These are phyloP conservation scores for Delphinus delphis DNA, from an alignment of 2,113 vertebrate genomes.

Conservation along the genomic window DNA sequence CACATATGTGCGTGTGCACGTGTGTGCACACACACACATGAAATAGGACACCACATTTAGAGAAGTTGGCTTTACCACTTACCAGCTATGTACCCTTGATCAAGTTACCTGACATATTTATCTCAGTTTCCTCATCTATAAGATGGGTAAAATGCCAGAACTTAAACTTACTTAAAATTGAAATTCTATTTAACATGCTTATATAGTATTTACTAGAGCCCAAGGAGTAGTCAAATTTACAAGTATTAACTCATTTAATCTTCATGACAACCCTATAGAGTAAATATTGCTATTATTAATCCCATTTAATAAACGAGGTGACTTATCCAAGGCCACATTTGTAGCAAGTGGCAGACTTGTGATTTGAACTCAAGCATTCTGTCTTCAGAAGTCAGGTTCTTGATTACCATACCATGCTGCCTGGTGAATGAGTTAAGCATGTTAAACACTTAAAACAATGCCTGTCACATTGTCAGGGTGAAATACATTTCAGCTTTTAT, in stretches of 20 bases:
- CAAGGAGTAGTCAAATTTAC: not conserved
- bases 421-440: not conserved
- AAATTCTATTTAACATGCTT: not conserved
- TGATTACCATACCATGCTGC: not conserved
- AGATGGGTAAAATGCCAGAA: not conserved
- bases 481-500: not conserved
- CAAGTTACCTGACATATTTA: not conserved
- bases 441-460: not conserved
- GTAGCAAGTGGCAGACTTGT: not conserved
- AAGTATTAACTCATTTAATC: not conserved
- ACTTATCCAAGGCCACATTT: not conserved
- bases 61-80: not conserved
- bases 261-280: not conserved
- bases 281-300: not conserved
- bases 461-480: not conserved
- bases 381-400: not conserved
- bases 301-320: not conserved
- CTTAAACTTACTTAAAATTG: not conserved
- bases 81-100: not conserved
- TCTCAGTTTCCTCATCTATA: not conserved
- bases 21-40: not conserved
- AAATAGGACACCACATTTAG: not conserved
- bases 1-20: not conserved
- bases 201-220: not conserved
- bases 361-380: constrained; percentile 38